A percentile compares a stretch with the other conserved stretches of the same genome.
These are phyloP conservation scores for Halichoeres trimaculatus DNA, from an alignment of 2,113 vertebrate species.

Conservation along the genomic window DNA sequence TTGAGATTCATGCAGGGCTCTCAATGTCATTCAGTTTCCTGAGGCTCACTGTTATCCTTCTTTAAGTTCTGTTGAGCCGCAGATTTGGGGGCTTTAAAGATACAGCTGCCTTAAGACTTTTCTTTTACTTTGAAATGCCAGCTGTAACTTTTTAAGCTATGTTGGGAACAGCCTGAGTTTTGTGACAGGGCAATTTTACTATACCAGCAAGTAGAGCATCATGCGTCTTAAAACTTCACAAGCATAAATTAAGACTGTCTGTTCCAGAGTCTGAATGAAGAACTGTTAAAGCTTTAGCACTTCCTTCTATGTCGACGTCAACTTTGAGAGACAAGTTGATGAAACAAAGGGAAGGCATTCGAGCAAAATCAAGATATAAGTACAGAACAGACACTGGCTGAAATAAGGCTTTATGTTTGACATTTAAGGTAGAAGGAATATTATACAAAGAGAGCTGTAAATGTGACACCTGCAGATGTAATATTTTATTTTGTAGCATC, in stretches of 20 bases:
- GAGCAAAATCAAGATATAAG: not conserved
- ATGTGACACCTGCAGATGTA: not conserved
- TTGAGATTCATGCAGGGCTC: constrained; percentile 32
- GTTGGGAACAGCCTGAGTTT: constrained; percentile 28
- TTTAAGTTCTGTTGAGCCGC: constrained; percentile 34
- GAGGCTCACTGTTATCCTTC: constrained; percentile 27
- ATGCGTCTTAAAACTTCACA: not conserved
- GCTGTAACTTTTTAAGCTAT: constrained; percentile 35
- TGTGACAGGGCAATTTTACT: constrained; percentile 13
- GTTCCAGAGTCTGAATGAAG: not conserved
- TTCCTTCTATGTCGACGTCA: not conserved
- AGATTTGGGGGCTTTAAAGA: constrained; percentile 58
- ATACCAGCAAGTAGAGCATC: not conserved
- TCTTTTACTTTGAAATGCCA: constrained; percentile 31
- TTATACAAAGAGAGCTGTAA: not conserved
- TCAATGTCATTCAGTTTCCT: constrained; percentile 19
- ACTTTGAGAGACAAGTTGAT: not conserved
- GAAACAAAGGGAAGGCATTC: not conserved
- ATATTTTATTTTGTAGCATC: not conserved
- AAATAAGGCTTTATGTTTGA: not conserved
- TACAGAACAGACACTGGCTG: not conserved
- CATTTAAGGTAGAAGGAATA: too few species aligned
- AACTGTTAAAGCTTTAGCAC: not conserved
- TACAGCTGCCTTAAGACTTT: constrained; percentile 24
- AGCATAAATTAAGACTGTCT: not conserved